Conservation (phyloP, 2,888 invertebrate genomes). For the Pimpla rufipes region DNA sequence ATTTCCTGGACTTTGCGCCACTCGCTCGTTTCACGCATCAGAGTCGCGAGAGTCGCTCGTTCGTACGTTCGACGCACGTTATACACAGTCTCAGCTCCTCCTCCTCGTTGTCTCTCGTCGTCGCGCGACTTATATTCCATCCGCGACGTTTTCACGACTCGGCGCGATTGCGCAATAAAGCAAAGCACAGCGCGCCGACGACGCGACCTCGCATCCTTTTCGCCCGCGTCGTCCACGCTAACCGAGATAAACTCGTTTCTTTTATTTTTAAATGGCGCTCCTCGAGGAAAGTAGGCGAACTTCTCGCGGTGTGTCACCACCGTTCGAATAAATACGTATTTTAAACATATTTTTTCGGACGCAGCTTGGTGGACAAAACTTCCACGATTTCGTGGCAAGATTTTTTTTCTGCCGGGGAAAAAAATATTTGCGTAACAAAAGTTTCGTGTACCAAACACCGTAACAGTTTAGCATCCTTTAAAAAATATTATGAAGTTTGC, state of each 20-base stretch:
- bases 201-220: conserved; percentile 9
- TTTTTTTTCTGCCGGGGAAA: background rate
- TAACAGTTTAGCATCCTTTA: too few relatives aligned
- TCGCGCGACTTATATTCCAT: conserved; percentile 1
- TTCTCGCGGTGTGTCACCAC: too few relatives aligned
- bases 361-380: background rate
- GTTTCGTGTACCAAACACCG: too few relatives aligned
- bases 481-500: too few relatives aligned
- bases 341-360: too few relatives aligned
- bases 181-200: background rate
- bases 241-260: conserved; percentile 10
- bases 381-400: background rate
- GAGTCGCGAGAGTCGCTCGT: conserved; percentile 4
- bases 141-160: conserved; percentile 6
- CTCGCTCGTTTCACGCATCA: conserved; percentile 10
- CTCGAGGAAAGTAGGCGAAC: background rate
- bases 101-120: conserved; percentile 17
- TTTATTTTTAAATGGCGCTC: background rate
- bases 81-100: background rate
- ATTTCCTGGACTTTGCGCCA: conserved; percentile 41
- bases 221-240: background rate
- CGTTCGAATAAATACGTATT: too few relatives aligned
- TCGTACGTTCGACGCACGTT: background rate
- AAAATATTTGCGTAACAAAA: too few relatives aligned
- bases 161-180: conserved; percentile 32